Percentiles rank a stretch among this genome's conserved stretches.
phyloP scores from a whole-genome alignment of 2,797 vertebrate genomes.

The Tenualosa thibaudeaui region DNA sequence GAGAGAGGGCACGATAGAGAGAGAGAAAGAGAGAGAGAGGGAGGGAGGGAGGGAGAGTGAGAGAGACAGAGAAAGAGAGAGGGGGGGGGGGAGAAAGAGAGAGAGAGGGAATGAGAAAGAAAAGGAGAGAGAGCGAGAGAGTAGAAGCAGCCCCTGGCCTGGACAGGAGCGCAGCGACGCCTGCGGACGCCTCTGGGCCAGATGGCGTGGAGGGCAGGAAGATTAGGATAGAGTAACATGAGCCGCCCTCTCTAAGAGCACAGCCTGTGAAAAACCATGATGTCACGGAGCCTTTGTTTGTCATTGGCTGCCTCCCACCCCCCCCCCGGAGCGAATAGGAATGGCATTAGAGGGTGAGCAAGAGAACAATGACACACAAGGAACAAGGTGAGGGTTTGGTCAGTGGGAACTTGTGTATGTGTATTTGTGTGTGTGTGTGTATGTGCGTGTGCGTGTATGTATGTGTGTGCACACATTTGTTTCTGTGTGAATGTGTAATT shows the following conservation, averaged over 20 bases:
- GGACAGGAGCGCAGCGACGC: neutral
- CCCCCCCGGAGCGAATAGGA: neutral
- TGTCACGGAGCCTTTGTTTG: neutral
- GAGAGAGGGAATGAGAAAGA: conserved; percentile 27
- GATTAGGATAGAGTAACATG: neutral
- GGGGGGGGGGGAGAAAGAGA: conserved; percentile 26
- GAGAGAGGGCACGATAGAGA: conserved; percentile 33
- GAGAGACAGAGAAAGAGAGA: conserved; percentile 7
- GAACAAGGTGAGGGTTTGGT: conserved; percentile 4
- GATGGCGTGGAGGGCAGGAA: neutral
- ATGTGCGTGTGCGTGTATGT: neutral
- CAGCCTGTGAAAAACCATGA: conserved; percentile 6
- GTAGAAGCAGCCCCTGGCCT: neutral
- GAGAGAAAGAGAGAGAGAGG: conserved; percentile 7
- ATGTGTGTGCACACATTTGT: neutral
- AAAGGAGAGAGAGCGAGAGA: neutral
- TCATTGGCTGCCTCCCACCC: neutral
- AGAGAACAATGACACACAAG: conserved; percentile 27
- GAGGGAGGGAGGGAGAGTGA: neutral
- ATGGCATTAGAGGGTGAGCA: neutral
- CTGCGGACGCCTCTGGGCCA: neutral
- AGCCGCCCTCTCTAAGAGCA: neutral
- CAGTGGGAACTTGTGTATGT: neutral
- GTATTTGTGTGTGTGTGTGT: neutral
- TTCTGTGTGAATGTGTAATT: no score